These are phyloP conservation scores for Melopsittacus undulatus DNA, from an alignment of 2,797 vertebrate genomes.

Conservation along the genomic window DNA sequence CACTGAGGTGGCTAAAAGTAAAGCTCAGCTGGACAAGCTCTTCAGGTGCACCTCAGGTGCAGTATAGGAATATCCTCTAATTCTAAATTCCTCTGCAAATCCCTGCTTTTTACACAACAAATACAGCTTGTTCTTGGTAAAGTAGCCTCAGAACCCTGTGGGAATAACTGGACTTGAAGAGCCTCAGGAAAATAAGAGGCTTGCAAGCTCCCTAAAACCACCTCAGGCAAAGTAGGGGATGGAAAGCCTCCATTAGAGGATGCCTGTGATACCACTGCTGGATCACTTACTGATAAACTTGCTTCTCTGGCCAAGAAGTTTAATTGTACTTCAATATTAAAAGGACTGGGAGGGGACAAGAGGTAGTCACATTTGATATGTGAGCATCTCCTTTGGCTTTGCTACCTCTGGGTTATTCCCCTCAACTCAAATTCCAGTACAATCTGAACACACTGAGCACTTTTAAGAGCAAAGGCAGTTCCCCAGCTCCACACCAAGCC, in stretches of 20 bases:
- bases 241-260: neutral
- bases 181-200: neutral
- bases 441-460: neutral
- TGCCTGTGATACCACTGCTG: neutral
- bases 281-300: neutral
- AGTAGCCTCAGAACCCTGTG: neutral
- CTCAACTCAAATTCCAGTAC: neutral
- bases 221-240: neutral
- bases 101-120: neutral
- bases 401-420: neutral
- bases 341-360: neutral
- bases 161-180: constrained; percentile 1
- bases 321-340: neutral
- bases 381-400: neutral
- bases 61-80: neutral
- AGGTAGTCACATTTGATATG: neutral
- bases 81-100: neutral
- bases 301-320: neutral
- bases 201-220: neutral
- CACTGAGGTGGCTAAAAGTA: neutral
- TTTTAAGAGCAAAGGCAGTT: neutral
- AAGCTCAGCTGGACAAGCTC: neutral
- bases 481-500: neutral
- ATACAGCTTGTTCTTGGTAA: neutral
- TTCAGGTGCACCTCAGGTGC: neutral